Percentiles rank a stretch among this genome's conserved stretches.
These are phyloP conservation scores for Halcyon leucocephala DNA, from an alignment of 2,797 vertebrate species.

Conservation along the genomic window DNA sequence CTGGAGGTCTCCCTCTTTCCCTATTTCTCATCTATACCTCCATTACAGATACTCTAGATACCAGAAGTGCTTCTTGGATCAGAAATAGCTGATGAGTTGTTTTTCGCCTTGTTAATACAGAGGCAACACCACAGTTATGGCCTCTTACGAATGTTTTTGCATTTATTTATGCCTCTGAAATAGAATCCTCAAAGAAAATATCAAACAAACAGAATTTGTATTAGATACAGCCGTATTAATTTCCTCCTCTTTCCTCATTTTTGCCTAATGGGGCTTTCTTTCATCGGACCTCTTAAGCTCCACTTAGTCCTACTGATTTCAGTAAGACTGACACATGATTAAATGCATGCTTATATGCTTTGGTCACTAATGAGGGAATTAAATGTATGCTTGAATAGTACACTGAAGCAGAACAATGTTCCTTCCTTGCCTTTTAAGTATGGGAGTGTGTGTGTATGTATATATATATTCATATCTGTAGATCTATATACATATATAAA, in stretches of 20 bases:
- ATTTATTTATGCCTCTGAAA: background rate
- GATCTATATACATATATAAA: rapidly evolving
- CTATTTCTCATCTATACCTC: background rate
- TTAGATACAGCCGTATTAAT: background rate
- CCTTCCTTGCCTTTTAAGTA: background rate
- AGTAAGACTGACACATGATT: background rate
- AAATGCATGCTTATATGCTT: background rate
- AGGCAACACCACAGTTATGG: background rate
- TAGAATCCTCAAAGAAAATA: background rate
- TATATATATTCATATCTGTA: background rate
- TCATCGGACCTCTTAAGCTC: background rate
- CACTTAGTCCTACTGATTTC: background rate
- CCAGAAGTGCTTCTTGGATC: background rate
- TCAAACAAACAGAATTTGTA: background rate
- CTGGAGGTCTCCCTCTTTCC: background rate
- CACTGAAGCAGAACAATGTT: background rate
- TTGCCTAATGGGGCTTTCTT: background rate
- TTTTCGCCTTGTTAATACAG: background rate
- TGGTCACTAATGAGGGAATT: background rate
- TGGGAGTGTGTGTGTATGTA: background rate
- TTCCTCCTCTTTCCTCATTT: background rate
- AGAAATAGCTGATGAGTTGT: background rate
- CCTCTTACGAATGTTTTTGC: background rate
- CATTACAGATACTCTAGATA: background rate
- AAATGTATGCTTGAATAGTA: background rate